Base-by-base conservation (phyloP, 2,113 vertebrate species). In the Collichthys lucidus region DNA sequence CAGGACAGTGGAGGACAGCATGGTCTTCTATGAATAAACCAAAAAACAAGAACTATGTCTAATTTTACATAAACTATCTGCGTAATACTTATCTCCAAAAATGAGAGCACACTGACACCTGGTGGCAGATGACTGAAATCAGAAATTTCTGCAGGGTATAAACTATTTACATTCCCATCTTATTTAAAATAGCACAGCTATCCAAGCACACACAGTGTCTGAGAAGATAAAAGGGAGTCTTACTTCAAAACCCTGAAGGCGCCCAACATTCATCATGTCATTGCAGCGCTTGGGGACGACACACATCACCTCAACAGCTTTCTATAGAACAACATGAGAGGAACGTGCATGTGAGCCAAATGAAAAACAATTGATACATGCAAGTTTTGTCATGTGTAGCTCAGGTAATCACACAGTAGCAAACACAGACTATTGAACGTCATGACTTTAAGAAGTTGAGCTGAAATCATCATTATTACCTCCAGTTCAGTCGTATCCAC, bases 241-340 rank as follows among this genome's bases (percentile, higher is more conserved):
- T 96, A 99, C 98, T 76, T 99, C 98, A 82, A 99, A 99, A 89
- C 98, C 98, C 94, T 99, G 98, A 59, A 99, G 97, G 74, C 98
- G 96, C 22, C 98, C 98, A 66, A 99, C 98, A 93, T 97, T 99
- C 98, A 99, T 99, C 97, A 99, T 99, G 95, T 99, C 98, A 71
- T 99, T 99, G 95, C 98, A 99, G 79, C 97, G 96, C 92, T 99
- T 99, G 44, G 98, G 98, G 70, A 99, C 97, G 71, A 99, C 94
- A 92, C 98, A 99, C 98, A 99, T 99, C 89, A 99, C 97, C 90
- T 99, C 98, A 80, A 99, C 96, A 17, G 98, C 97, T 97, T 96
- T 99, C 98, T 99, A 92, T 3, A 60, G 29, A 4, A 57, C 20
- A 66, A 71, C 5, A 85, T 0, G 40, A 66, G 15, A 80, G 74